Percentiles rank a stretch among this genome's conserved stretches.
phyloP scores from a whole-genome alignment of 1,140 invertebrate species.

The Drosophila lacteicornis region DNA sequence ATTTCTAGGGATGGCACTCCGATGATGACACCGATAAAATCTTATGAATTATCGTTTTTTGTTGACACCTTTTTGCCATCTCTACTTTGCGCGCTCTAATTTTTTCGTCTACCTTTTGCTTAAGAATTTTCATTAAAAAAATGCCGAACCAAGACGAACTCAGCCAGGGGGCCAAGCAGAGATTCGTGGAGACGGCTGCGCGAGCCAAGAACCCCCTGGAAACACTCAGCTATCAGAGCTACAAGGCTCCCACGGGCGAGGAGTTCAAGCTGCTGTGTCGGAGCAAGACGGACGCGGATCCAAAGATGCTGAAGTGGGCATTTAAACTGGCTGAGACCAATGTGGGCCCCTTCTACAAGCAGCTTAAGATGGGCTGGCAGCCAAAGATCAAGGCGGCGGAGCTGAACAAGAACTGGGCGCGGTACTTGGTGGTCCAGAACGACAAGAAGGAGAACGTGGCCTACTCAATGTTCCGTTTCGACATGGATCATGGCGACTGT shows the following conservation, averaged over 20 bases:
- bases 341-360: slow-evolving; percentile 87
- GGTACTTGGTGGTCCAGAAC: slow-evolving; percentile 87
- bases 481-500: slow-evolving; percentile 90
- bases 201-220: slow-evolving; percentile 76
- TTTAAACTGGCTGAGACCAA: slow-evolving; percentile 88
- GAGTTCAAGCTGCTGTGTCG: slow-evolving; percentile 72
- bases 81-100: slow-evolving; percentile 26
- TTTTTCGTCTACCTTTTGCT: background rate
- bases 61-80: slow-evolving; percentile 8
- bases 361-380: slow-evolving; percentile 88
- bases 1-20: too few species aligned
- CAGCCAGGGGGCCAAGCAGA: slow-evolving; percentile 72
- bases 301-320: slow-evolving; percentile 86
- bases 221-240: slow-evolving; percentile 43
- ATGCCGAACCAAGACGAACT: slow-evolving; percentile 69
- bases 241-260: slow-evolving; percentile 48
- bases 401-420: slow-evolving; percentile 88
- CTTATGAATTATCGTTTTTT: background rate
- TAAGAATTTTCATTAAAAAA: slow-evolving; percentile 6
- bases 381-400: slow-evolving; percentile 87
- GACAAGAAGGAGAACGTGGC: slow-evolving; percentile 87
- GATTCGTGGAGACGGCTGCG: slow-evolving; percentile 69
- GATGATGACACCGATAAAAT: too few species aligned
- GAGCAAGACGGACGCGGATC: slow-evolving; percentile 73
- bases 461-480: slow-evolving; percentile 93